phyloP scores from a whole-genome alignment of 2,888 invertebrate species.

The Eueremaeus valkanovi region DNA sequence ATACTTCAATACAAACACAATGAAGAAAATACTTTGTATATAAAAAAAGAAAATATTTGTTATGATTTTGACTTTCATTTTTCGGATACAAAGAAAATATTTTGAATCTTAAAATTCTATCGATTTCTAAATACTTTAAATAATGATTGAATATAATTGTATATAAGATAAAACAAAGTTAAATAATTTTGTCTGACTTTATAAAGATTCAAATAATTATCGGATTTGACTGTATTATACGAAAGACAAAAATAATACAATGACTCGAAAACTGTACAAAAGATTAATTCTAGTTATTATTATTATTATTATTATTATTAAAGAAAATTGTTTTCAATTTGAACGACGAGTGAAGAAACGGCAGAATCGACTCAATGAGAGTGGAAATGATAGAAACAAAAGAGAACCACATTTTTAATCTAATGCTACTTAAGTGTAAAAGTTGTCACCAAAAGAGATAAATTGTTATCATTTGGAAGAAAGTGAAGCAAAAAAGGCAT shows the following conservation, averaged over 20 bases:
- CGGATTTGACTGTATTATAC: neutral
- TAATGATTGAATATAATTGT: too few species aligned
- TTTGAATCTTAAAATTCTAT: slow-evolving; percentile 1
- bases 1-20: neutral
- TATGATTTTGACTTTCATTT: neutral
- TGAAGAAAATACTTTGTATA: neutral
- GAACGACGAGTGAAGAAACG: neutral
- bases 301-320: too few species aligned
- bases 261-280: slow-evolving; percentile 6
- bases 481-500: neutral
- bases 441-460: slow-evolving; percentile 12
- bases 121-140: neutral
- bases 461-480: neutral
- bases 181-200: neutral
- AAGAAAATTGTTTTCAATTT: slow-evolving; percentile 3
- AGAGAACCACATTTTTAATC: slow-evolving; percentile 4
- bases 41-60: neutral
- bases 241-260: neutral
- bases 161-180: neutral
- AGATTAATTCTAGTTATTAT: slow-evolving; percentile 12
- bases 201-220: neutral
- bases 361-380: neutral
- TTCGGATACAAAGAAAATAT: neutral
- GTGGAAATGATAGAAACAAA: neutral
- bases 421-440: neutral